Evolutionary conservation across 2,113 vertebrate species (phyloP).

Genomic region (Eidolon helvum): DNA sequence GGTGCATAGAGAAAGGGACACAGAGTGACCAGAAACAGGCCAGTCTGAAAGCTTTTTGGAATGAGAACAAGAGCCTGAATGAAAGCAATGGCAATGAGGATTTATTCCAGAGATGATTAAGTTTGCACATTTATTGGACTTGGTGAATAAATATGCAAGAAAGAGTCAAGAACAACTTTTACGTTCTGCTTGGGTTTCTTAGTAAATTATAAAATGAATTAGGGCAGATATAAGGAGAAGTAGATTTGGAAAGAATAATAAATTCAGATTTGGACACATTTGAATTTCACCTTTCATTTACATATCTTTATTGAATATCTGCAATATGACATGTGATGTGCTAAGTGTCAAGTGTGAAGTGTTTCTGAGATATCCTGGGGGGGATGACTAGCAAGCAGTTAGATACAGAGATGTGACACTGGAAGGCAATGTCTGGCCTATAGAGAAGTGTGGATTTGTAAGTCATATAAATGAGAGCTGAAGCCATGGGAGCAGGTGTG

Average conservation of each 20-base stretch:
- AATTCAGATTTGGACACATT: background rate
- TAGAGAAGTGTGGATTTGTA: background rate
- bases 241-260: constrained; percentile 10
- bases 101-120: background rate
- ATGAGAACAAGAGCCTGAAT: background rate
- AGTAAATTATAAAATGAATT: constrained; percentile 24
- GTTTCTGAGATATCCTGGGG: background rate
- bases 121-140: background rate
- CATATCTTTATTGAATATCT: background rate
- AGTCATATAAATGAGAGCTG: background rate
- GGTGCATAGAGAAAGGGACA: background rate
- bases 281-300: constrained; percentile 23
- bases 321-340: background rate
- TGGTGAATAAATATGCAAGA: background rate
- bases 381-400: background rate
- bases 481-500: background rate
- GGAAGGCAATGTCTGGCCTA: background rate
- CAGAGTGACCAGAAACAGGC: background rate
- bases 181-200: background rate
- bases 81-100: background rate
- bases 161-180: background rate
- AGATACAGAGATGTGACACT: background rate
- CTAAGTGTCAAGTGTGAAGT: background rate
- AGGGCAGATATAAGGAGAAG: background rate
- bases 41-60: background rate